Conservation (phyloP, 2,888 invertebrate genomes). For the Drosophila quasianomalipes region DNA sequence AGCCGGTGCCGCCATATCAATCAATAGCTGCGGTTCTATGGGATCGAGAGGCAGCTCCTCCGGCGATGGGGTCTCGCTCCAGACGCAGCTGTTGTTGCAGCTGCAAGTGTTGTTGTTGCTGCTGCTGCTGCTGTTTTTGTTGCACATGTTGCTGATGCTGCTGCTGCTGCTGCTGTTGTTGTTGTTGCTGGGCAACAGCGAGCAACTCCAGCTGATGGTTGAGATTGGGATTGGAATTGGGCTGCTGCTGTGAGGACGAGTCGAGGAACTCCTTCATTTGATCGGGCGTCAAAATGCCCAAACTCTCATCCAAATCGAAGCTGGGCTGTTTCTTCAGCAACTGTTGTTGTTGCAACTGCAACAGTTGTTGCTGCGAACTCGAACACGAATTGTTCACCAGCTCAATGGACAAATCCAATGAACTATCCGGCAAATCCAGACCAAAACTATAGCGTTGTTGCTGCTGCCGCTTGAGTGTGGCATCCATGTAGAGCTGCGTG, state of each 20-base stretch:
- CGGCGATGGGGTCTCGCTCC: slow-evolving; percentile 93
- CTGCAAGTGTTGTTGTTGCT: slow-evolving; percentile 10
- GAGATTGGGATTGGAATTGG: slow-evolving; percentile 17
- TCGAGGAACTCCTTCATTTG: slow-evolving; percentile 93
- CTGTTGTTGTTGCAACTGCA: slow-evolving; percentile 67
- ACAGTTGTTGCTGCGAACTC: slow-evolving; percentile 74
- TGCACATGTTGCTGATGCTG: slow-evolving; percentile 22
- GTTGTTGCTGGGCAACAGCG: slow-evolving; percentile 58
- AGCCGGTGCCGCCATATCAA: neutral
- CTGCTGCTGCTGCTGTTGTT: slow-evolving; percentile 63
- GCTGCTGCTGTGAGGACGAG: slow-evolving; percentile 80
- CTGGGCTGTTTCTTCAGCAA: slow-evolving; percentile 90
- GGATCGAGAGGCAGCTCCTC: slow-evolving; percentile 94
- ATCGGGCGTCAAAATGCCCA: slow-evolving; percentile 95
- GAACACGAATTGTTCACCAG: slow-evolving; percentile 84
- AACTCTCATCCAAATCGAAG: slow-evolving; percentile 92
- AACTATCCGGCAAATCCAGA: slow-evolving; percentile 84
- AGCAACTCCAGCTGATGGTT: slow-evolving; percentile 86
- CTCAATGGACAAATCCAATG: slow-evolving; percentile 85
- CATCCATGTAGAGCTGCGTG: slow-evolving; percentile 57
- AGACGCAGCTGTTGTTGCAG: slow-evolving; percentile 86
- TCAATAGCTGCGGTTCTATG: slow-evolving; percentile 86
- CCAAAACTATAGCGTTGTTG: slow-evolving; percentile 83
- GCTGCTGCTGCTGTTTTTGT: slow-evolving; percentile 61
- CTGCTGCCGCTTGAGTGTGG: neutral